Conservation (phyloP, 2,888 invertebrate species). For the Hydriomena furcata region DNA sequence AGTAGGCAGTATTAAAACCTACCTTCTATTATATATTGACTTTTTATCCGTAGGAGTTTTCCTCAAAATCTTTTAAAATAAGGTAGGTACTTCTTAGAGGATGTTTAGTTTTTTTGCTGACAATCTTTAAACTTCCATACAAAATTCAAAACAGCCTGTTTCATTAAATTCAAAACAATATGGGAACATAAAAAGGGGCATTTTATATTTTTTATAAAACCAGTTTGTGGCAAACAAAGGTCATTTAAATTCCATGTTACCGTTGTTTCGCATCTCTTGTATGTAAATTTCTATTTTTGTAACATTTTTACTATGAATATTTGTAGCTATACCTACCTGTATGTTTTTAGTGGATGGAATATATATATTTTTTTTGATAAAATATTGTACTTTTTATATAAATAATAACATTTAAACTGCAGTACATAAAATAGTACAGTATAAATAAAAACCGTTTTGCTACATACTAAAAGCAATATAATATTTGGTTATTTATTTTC, state of each 20-base stretch:
- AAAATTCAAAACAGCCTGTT: slow-evolving; percentile 42
- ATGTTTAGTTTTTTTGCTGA: slow-evolving; percentile 6
- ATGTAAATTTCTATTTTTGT: slow-evolving; percentile 50
- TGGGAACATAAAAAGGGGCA: slow-evolving; percentile 16
- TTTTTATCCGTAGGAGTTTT: too few species aligned
- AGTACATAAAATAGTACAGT: too few species aligned
- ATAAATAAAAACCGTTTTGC: too few species aligned
- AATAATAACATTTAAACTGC: too few species aligned
- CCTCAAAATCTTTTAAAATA: too few species aligned
- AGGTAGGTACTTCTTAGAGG: too few species aligned
- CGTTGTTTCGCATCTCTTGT: slow-evolving; percentile 55
- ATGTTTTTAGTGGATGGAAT: neutral
- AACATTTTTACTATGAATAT: slow-evolving; percentile 26
- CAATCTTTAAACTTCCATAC: slow-evolving; percentile 10
- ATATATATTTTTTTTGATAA: neutral
- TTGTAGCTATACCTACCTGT: too few species aligned
- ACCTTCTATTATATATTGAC: too few species aligned
- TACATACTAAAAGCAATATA: too few species aligned
- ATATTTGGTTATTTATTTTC: too few species aligned
- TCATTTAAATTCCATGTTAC: slow-evolving; percentile 39
- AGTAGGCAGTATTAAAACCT: too few species aligned
- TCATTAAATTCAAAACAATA: slow-evolving; percentile 14
- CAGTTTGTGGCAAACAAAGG: slow-evolving; percentile 29
- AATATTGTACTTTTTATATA: too few species aligned
- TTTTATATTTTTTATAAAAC: slow-evolving; percentile 18